Evolutionary conservation across 1,140 invertebrate genomes (phyloP).

Genomic region (Uloborus diversus): DNA sequence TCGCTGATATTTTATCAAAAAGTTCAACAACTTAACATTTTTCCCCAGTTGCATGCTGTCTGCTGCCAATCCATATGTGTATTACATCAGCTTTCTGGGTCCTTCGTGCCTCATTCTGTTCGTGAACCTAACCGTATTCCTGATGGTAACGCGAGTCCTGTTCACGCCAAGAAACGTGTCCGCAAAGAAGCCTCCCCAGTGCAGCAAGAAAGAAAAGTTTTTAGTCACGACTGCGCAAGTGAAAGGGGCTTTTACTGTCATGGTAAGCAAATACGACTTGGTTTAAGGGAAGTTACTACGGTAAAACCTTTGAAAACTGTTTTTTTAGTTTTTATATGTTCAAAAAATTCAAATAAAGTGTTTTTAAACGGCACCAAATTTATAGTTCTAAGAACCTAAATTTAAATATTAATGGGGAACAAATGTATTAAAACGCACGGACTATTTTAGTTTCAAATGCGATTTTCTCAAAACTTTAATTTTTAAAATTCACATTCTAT

Average conservation of each 20-base stretch:
- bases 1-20: too few species aligned
- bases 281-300: too few species aligned
- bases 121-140: slow-evolving; percentile 68
- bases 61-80: slow-evolving; percentile 63
- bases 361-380: neutral
- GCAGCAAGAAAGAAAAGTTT: slow-evolving; percentile 20
- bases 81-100: slow-evolving; percentile 66
- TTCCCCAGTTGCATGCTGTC: slow-evolving; percentile 65
- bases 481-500: too few species aligned
- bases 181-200: slow-evolving; percentile 22
- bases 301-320: neutral
- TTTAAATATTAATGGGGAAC: too few species aligned
- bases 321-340: too few species aligned
- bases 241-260: slow-evolving; percentile 69
- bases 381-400: too few species aligned
- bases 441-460: too few species aligned
- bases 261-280: slow-evolving; percentile 62
- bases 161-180: slow-evolving; percentile 62
- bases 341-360: neutral
- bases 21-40: slow-evolving; percentile 17
- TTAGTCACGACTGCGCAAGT: slow-evolving; percentile 64
- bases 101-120: slow-evolving; percentile 68
- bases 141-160: slow-evolving; percentile 68
- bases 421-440: too few species aligned
- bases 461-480: too few species aligned